Conservation (phyloP, 2,888 invertebrate species). For the Clistopyga incitator region DNA sequence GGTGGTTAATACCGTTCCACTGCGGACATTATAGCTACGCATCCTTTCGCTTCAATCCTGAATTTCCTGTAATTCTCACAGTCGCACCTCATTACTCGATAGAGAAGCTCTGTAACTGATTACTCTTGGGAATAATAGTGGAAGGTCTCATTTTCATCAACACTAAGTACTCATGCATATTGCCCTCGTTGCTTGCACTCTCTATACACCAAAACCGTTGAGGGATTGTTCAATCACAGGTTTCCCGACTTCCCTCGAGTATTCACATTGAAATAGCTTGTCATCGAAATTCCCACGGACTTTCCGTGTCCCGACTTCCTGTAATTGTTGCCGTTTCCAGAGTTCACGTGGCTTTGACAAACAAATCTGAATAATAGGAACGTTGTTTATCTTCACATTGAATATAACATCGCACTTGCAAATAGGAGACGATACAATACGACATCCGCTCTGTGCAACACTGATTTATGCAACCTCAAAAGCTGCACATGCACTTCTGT, state of each 20-base stretch:
- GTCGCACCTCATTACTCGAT: conserved; percentile 15
- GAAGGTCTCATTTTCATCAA: conserved; percentile 26
- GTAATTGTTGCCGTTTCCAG: not conserved
- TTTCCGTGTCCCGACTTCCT: not conserved
- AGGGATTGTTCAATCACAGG: not conserved
- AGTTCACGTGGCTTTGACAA: not conserved
- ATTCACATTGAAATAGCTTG: not conserved
- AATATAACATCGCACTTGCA: not conserved
- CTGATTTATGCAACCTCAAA: no score
- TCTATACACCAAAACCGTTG: not conserved
- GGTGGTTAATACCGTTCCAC: not conserved
- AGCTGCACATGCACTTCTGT: no score
- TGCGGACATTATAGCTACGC: not conserved
- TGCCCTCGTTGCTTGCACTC: not conserved
- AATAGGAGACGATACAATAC: not conserved
- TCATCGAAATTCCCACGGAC: not conserved
- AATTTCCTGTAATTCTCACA: conserved; percentile 1
- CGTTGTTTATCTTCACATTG: not conserved
- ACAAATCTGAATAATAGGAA: not conserved
- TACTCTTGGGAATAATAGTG: conserved; percentile 31
- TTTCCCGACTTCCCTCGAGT: not conserved
- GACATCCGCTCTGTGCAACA: no score
- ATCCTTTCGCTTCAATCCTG: not conserved
- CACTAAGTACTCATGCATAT: conserved; percentile 1
- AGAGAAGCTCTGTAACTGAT: conserved; percentile 11